Percentiles rank a stretch among this genome's conserved stretches.
These are phyloP conservation scores for Aulostomus chinensis DNA, from an alignment of 2,797 vertebrate species.

Conservation along the genomic window DNA sequence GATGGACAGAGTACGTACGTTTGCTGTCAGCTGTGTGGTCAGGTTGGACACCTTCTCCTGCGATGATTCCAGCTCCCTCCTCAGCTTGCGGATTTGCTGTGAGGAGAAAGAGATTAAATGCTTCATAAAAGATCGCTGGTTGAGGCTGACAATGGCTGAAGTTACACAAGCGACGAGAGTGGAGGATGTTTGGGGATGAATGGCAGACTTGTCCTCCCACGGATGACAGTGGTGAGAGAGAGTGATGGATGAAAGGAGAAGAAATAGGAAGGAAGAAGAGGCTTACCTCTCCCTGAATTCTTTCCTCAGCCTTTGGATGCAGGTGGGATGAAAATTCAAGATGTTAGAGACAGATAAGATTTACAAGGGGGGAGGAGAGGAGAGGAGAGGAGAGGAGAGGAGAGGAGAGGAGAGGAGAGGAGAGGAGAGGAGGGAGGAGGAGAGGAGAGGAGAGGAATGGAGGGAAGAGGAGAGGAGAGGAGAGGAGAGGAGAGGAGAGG, in stretches of 20 bases:
- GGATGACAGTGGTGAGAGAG: slow-evolving; percentile 35
- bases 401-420: slow-evolving; percentile 1
- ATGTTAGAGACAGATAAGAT: slow-evolving; percentile 41
- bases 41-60: slow-evolving; percentile 95
- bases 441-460: background rate
- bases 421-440: slow-evolving; percentile 14
- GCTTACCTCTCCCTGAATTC: slow-evolving; percentile 77
- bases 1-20: slow-evolving; percentile 85
- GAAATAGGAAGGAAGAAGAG: slow-evolving; percentile 24
- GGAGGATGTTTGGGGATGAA: slow-evolving; percentile 27
- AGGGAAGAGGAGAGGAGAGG: too few relatives aligned
- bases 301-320: slow-evolving; percentile 75
- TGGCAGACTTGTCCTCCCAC: slow-evolving; percentile 14
- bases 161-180: background rate
- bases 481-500: too few relatives aligned
- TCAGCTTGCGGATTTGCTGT: slow-evolving; percentile 96
- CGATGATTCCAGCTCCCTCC: slow-evolving; percentile 93
- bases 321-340: slow-evolving; percentile 51
- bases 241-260: slow-evolving; percentile 32
- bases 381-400: background rate
- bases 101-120: slow-evolving; percentile 20
- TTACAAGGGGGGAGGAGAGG: background rate
- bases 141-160: background rate
- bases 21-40: slow-evolving; percentile 92
- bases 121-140: background rate